A percentile compares a stretch with the other conserved stretches of the same genome.
phyloP scores from a whole-genome alignment of 92 coral and sea anemone genomes.

The Diadumene lineata region DNA sequence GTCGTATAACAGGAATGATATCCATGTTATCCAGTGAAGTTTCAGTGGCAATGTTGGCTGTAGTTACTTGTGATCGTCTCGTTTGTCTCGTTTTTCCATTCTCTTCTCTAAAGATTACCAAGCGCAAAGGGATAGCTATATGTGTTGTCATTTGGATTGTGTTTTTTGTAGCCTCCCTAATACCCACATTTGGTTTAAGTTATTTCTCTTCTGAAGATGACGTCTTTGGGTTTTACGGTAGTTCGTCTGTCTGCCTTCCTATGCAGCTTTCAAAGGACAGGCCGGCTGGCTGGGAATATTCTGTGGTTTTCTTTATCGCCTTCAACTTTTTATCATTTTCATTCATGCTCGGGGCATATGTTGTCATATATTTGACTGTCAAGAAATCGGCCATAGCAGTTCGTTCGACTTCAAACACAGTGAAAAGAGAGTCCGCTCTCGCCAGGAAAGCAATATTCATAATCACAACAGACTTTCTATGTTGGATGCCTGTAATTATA shows the following conservation, averaged over 20 bases:
- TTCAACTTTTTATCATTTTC: conserved; percentile 57
- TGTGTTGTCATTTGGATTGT: conserved; percentile 26
- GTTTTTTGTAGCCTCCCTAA: conserved; percentile 4
- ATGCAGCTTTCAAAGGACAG: conserved; percentile 57
- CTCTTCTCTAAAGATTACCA: not conserved
- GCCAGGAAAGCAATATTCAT: conserved; percentile 55
- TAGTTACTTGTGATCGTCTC: conserved; percentile 66
- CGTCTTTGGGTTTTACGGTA: conserved; percentile 60
- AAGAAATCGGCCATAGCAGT: conserved; percentile 41
- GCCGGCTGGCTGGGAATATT: conserved; percentile 76
- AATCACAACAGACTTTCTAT: conserved; percentile 62
- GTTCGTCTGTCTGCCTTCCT: conserved; percentile 73
- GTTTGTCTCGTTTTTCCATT: conserved; percentile 54
- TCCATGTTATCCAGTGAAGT: conserved; percentile 71
- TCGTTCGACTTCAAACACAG: conserved; percentile 42
- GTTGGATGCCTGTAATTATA: conserved; percentile 75
- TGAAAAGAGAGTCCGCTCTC: conserved; percentile 53
- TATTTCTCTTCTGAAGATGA: conserved; percentile 21
- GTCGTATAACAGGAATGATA: conserved; percentile 55
- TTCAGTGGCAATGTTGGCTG: conserved; percentile 53
- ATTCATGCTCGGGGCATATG: conserved; percentile 56
- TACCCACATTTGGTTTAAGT: conserved; percentile 18
- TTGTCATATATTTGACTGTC: conserved; percentile 50
- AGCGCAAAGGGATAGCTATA: conserved; percentile 6
- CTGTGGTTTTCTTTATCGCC: conserved; percentile 57